phyloP scores from a whole-genome alignment of 2,797 vertebrate genomes.

The Epinephelus coioides region DNA sequence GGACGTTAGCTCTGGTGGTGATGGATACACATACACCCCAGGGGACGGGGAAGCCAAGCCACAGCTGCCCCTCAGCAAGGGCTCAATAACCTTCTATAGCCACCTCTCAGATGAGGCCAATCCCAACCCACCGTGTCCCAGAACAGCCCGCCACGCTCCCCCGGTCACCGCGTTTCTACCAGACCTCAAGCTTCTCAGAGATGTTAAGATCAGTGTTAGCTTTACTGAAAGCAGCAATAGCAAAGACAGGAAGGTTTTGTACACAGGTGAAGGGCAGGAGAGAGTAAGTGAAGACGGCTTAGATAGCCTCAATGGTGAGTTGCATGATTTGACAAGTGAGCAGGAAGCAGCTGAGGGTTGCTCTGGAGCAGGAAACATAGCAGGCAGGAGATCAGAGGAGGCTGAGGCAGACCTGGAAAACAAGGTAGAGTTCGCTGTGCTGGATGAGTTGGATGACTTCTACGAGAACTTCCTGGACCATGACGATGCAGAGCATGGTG shows the following conservation, averaged over 20 bases:
- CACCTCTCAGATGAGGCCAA: conserved; percentile 87
- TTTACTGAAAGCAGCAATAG: conserved; percentile 95
- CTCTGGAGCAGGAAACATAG: conserved; percentile 82
- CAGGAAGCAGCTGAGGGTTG: conserved; percentile 83
- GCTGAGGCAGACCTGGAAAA: conserved; percentile 93
- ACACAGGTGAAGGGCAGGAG: conserved; percentile 92
- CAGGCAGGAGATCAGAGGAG: conserved; percentile 85
- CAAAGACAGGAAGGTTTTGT: conserved; percentile 97
- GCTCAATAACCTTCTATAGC: conserved; percentile 91
- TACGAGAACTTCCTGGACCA: conserved; percentile 96
- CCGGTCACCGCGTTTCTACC: conserved; percentile 94
- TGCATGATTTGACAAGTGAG: conserved; percentile 88
- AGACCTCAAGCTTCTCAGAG: conserved; percentile 96
- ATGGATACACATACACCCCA: conserved; percentile 98
- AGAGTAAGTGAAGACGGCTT: conserved; percentile 81
- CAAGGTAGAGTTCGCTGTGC: conserved; percentile 98
- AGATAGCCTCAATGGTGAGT: conserved; percentile 91
- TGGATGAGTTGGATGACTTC: conserved; percentile 98
- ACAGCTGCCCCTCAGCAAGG: conserved; percentile 91
- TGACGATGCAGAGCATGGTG: conserved; percentile 90
- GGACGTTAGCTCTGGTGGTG: conserved; percentile 99
- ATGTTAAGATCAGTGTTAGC: conserved; percentile 97
- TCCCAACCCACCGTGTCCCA: conserved; percentile 89
- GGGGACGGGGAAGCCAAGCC: conserved; percentile 89
- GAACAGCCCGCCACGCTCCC: conserved; percentile 97